Evolutionary conservation across 2,797 vertebrate species (phyloP), one percentile per base, ranked within the genome.

Genomic region (Sebastolobus altivelis): DNA sequence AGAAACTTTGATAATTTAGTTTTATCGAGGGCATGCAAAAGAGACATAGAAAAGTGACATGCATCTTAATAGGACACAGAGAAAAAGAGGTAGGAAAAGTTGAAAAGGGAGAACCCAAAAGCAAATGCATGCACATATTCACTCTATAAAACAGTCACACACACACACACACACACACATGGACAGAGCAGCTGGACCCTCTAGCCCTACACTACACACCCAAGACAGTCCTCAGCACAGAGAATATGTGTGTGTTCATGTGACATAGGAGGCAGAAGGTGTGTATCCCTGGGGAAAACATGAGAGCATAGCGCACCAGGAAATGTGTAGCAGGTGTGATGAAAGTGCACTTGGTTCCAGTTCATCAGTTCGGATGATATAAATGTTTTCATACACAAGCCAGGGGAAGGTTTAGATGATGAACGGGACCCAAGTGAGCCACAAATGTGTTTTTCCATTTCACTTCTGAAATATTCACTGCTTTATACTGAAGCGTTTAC

Each of bases 131-230:
- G 31, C 77, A 72, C 14, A 72, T 54, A 37, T 9, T 16, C 14
- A 46, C 3, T 65, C 27, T 55, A 4, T 12, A 10, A 54, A 13
- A 20, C 14, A 33, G 5, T 46, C 46, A 75, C n/a, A 25, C 18
- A 20, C 35, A 43, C 38, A 12, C 35, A 43, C 38, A 12, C 46
- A 75, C n/a, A 25, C 18, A 20, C 35, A 43, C 38, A 12, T 11
- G 83, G 83, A 93, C 90, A 89, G 90, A 93, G 91, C 92, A 93
- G 89, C 91, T 89, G 73, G 55, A 90, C 83, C 85, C 82, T 63
- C 81, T 88, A 90, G 22, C 81, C 89, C 87, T 92, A 78, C 27
- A 55, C 75, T 91, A 81, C 55, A 89, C 86, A 83, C 83, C 83
- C 58, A 69, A 80, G 79, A 79, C 40, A 75, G 63, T 38, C 63